These are phyloP conservation scores for Eupithecia subfuscata DNA, from an alignment of 2,888 invertebrate genomes.

Conservation along the genomic window DNA sequence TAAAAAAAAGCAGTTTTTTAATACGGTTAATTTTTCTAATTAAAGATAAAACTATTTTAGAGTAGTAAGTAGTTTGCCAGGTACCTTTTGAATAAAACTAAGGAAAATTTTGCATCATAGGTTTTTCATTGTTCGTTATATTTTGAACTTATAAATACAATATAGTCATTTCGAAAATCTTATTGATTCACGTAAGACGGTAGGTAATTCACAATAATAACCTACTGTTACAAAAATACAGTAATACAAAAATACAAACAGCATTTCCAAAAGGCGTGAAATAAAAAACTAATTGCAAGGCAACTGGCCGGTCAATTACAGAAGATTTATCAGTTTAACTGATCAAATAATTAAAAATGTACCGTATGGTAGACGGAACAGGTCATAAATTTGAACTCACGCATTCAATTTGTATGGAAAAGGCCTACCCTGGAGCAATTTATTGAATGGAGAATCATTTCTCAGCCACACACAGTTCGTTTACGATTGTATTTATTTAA, in stretches of 20 bases:
- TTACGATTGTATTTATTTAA: slow-evolving; percentile 14
- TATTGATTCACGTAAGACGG: too few relatives aligned
- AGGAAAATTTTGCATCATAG: too few relatives aligned
- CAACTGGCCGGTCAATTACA: slow-evolving; percentile 69
- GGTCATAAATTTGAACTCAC: slow-evolving; percentile 65
- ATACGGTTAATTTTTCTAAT: too few relatives aligned
- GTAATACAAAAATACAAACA: neutral
- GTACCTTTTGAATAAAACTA: too few relatives aligned
- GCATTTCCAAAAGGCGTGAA: slow-evolving; percentile 65
- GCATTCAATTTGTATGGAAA: slow-evolving; percentile 72
- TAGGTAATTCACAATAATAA: neutral
- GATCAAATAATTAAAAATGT: slow-evolving; percentile 83
- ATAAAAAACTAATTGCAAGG: slow-evolving; percentile 71
- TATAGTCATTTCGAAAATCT: too few relatives aligned
- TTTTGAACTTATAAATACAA: too few relatives aligned
- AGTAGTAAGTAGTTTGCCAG: too few relatives aligned
- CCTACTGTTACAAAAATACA: too few relatives aligned
- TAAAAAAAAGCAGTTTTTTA: too few relatives aligned
- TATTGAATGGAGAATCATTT: slow-evolving; percentile 46
- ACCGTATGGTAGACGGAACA: slow-evolving; percentile 62
- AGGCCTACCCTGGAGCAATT: slow-evolving; percentile 54
- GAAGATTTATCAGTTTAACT: slow-evolving; percentile 76
- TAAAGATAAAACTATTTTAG: too few relatives aligned
- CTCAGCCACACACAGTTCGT: slow-evolving; percentile 28
- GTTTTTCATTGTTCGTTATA: too few relatives aligned